These are phyloP conservation scores for Psittacus erithacus DNA, from an alignment of 2,113 vertebrate species.

Conservation along the genomic window DNA sequence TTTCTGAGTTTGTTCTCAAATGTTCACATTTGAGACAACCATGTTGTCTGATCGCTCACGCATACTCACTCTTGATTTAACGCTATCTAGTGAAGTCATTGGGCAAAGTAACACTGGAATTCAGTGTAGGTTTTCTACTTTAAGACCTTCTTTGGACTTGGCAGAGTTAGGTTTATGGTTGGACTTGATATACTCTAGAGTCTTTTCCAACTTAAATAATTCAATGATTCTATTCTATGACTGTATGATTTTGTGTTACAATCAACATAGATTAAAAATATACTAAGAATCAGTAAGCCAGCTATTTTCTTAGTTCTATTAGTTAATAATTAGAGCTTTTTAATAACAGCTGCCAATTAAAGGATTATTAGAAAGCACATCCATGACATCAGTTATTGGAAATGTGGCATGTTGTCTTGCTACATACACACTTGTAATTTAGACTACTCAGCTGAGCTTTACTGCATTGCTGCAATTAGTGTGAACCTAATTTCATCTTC, in stretches of 20 bases:
- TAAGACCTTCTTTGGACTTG: neutral
- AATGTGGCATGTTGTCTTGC: neutral
- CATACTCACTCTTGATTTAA: neutral
- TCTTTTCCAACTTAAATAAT: neutral
- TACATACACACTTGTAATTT: constrained; percentile 17
- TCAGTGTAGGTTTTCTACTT: neutral
- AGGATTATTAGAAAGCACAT: constrained; percentile 36
- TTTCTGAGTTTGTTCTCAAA: neutral
- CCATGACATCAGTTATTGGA: constrained; percentile 17
- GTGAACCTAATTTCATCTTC: neutral
- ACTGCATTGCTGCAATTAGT: constrained; percentile 11
- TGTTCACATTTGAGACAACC: neutral
- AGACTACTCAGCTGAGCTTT: constrained; percentile 5
- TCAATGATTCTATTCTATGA: neutral
- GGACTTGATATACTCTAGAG: neutral
- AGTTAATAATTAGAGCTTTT: constrained; percentile 14
- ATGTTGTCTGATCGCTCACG: neutral
- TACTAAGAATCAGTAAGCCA: neutral
- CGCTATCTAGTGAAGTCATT: neutral
- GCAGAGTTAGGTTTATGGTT: neutral
- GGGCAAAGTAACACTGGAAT: neutral
- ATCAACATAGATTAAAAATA: neutral
- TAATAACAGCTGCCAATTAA: constrained; percentile 27
- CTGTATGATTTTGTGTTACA: neutral
- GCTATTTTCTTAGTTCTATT: neutral